Conservation (phyloP, 1,140 invertebrate genomes). For the Physella acuta region DNA sequence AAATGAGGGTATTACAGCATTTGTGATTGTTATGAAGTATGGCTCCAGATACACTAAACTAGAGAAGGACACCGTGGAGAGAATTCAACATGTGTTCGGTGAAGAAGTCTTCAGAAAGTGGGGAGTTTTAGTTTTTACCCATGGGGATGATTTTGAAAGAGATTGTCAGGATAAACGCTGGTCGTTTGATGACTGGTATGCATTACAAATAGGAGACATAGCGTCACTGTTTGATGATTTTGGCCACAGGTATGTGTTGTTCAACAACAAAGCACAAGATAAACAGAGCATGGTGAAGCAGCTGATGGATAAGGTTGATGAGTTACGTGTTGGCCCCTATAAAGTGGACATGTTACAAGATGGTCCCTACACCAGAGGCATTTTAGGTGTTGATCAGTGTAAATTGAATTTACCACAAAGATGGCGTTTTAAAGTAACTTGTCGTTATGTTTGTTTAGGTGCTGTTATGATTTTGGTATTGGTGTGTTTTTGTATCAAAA, state of each 20-base stretch:
- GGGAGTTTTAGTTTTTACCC: neutral
- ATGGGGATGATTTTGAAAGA: constrained; percentile 13
- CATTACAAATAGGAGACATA: neutral
- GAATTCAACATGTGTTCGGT: constrained; percentile 1
- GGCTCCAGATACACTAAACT: neutral
- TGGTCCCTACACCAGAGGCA: too few species aligned
- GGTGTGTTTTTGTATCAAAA: too few species aligned
- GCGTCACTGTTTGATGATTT: neutral
- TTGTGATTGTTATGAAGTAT: constrained; percentile 6
- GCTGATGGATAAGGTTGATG: too few species aligned
- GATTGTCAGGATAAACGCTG: neutral
- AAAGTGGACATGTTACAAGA: too few species aligned
- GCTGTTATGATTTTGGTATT: too few species aligned
- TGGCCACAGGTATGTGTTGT: neutral
- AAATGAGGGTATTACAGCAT: neutral
- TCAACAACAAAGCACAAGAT: constrained; percentile 9
- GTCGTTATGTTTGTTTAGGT: too few species aligned
- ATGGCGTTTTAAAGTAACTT: too few species aligned
- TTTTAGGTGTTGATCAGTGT: too few species aligned
- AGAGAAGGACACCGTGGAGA: constrained; percentile 2
- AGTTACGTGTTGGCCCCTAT: too few species aligned
- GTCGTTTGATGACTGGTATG: constrained; percentile 2
- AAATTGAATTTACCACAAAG: too few species aligned
- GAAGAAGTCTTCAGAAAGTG: constrained; percentile 7
- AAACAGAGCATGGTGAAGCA: neutral